A percentile compares a stretch with the other conserved stretches of the same genome.
phyloP scores from a whole-genome alignment of 1,140 invertebrate genomes.

The Sinonovacula constricta region DNA sequence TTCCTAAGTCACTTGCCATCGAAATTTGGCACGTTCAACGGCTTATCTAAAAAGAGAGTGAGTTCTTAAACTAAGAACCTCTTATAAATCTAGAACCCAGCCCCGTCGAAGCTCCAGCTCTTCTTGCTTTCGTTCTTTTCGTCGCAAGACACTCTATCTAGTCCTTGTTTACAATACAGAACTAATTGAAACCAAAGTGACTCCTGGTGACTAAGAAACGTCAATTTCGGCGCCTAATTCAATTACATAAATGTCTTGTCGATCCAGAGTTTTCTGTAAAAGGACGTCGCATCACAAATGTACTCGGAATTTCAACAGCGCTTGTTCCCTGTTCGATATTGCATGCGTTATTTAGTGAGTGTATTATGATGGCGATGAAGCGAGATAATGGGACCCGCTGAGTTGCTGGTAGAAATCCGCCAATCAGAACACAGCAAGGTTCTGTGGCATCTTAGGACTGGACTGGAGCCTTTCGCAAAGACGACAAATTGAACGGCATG shows the following conservation, averaged over 20 bases:
- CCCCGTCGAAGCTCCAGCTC: no score
- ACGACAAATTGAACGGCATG: conserved; percentile 50
- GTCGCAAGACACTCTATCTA: neutral
- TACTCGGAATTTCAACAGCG: conserved; percentile 37
- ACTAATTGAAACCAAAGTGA: conserved; percentile 28
- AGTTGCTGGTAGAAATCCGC: no score
- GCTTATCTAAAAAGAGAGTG: no score
- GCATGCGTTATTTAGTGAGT: conserved; percentile 36
- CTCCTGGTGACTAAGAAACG: conserved; percentile 58
- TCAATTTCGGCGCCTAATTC: conserved; percentile 64
- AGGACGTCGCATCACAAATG: conserved; percentile 27
- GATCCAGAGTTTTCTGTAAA: conserved; percentile 4
- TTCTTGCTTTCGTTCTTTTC: no score
- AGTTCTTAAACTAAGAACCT: no score
- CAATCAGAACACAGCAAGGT: no score
- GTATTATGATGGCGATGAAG: conserved; percentile 29
- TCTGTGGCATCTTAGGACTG: no score
- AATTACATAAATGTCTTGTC: conserved; percentile 57
- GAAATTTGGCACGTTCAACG: no score
- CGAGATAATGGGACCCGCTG: conserved; percentile 40
- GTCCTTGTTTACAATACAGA: neutral
- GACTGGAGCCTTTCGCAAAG: no score
- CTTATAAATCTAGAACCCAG: no score
- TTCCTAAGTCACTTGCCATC: no score
- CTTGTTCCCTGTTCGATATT: neutral